A percentile compares a stretch with the other conserved stretches of the same genome.
Conservation (phyloP, 2,888 invertebrate species). For the Rutpela maculata region DNA sequence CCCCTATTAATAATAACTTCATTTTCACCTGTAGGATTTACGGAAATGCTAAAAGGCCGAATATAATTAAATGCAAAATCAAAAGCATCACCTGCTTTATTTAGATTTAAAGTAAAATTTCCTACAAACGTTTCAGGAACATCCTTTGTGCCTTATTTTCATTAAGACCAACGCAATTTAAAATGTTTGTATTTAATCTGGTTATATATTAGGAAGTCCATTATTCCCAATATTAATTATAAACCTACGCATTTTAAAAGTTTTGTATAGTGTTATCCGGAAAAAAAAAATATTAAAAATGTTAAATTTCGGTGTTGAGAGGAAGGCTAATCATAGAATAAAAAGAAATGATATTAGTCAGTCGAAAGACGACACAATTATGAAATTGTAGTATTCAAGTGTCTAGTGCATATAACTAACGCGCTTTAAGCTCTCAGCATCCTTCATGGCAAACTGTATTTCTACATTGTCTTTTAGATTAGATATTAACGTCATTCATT, state of each 20-base stretch:
- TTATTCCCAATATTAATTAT: background rate
- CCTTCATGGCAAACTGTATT: too few relatives aligned
- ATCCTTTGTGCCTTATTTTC: slow-evolving; percentile 1
- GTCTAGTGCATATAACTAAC: too few relatives aligned
- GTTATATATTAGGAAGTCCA: background rate
- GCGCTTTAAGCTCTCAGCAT: too few relatives aligned
- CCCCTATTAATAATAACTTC: background rate
- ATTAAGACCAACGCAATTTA: background rate
- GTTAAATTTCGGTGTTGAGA: too few relatives aligned
- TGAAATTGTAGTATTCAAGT: too few relatives aligned
- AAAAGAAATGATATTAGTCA: too few relatives aligned
- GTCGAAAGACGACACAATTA: too few relatives aligned
- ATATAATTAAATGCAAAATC: background rate
- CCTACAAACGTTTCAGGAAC: background rate
- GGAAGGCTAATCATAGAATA: too few relatives aligned
- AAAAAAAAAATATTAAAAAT: too few relatives aligned
- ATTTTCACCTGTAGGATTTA: slow-evolving; percentile 7
- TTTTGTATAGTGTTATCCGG: too few relatives aligned
- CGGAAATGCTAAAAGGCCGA: slow-evolving; percentile 3
- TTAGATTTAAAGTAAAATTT: background rate
- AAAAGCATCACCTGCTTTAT: slow-evolving; percentile 2
- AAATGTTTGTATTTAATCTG: background rate
- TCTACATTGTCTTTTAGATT: too few relatives aligned
- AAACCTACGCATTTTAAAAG: background rate
- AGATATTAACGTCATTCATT: too few relatives aligned